A percentile compares a stretch with the other conserved stretches of the same genome.
These are phyloP conservation scores for Eupristina koningsbergeri DNA, from an alignment of 1,140 invertebrate species.

Conservation along the genomic window DNA sequence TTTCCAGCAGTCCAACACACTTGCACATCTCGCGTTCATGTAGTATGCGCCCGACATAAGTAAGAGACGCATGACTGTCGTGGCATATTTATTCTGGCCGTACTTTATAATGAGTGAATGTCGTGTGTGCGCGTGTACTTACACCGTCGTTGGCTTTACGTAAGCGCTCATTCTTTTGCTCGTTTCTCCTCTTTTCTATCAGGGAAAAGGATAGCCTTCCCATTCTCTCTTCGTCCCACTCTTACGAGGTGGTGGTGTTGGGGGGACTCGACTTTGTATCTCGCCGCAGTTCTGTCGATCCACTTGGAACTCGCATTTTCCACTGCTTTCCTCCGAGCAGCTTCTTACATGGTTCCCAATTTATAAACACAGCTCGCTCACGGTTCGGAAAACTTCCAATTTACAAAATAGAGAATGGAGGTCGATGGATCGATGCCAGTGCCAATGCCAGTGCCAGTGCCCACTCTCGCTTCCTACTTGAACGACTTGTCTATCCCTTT, in stretches of 20 bases:
- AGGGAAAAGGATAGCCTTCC: too few relatives aligned
- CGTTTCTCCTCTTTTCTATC: neutral
- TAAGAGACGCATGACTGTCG: conserved; percentile 26
- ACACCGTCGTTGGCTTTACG: conserved; percentile 1
- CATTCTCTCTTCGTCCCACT: too few relatives aligned
- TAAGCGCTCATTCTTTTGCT: conserved; percentile 4
- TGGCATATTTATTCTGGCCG: conserved; percentile 42
- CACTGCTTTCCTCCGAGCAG: too few relatives aligned
- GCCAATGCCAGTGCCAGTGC: too few relatives aligned
- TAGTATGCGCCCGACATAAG: conserved; percentile 27
- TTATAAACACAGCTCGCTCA: too few relatives aligned
- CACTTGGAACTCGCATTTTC: neutral
- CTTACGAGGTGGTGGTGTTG: too few relatives aligned
- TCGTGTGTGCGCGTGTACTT: neutral
- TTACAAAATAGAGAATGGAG: too few relatives aligned
- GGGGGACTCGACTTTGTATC: neutral
- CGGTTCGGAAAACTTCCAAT: neutral
- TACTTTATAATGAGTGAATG: conserved; percentile 15
- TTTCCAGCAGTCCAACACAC: conserved; percentile 53
- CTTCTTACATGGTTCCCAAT: too few relatives aligned
- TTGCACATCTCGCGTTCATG: conserved; percentile 28
- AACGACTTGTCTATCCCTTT: too few relatives aligned
- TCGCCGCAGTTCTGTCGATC: too few relatives aligned
- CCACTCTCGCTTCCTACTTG: too few relatives aligned
- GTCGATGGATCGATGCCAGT: too few relatives aligned